A percentile compares a stretch with the other conserved stretches of the same genome.
Evolutionary conservation across 2,113 vertebrate genomes (phyloP).

Genomic region (Sinocyclocheilus anophthalmus): DNA sequence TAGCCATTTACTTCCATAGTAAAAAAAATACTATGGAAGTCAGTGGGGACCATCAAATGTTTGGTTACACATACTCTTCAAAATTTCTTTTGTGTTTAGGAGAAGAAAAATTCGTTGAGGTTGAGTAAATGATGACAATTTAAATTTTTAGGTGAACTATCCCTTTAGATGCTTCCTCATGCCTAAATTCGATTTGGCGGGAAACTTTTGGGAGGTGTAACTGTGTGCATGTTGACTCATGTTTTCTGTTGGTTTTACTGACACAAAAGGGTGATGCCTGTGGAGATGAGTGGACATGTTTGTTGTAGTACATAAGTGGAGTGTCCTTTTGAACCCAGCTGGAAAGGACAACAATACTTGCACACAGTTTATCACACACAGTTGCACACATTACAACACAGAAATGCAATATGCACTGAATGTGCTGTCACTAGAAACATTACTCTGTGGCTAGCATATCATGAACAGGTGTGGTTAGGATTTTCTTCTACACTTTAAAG

Average conservation of each 20-base stretch:
- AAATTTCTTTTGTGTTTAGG: background rate
- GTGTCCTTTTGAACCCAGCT: background rate
- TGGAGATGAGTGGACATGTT: background rate
- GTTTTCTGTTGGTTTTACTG: background rate
- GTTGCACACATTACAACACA: background rate
- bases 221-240: background rate
- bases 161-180: background rate
- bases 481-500: background rate
- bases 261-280: background rate
- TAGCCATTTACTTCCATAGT: too few relatives aligned
- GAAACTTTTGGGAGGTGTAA: background rate
- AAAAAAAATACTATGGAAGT: background rate
- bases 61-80: background rate
- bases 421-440: background rate
- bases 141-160: background rate
- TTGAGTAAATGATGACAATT: background rate
- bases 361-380: background rate
- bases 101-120: background rate
- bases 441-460: background rate
- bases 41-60: background rate
- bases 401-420: background rate
- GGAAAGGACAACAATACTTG: background rate
- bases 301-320: background rate
- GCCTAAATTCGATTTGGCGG: background rate
- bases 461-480: background rate